Conservation (phyloP, 2,113 vertebrate species). For the Numida meleagris region DNA sequence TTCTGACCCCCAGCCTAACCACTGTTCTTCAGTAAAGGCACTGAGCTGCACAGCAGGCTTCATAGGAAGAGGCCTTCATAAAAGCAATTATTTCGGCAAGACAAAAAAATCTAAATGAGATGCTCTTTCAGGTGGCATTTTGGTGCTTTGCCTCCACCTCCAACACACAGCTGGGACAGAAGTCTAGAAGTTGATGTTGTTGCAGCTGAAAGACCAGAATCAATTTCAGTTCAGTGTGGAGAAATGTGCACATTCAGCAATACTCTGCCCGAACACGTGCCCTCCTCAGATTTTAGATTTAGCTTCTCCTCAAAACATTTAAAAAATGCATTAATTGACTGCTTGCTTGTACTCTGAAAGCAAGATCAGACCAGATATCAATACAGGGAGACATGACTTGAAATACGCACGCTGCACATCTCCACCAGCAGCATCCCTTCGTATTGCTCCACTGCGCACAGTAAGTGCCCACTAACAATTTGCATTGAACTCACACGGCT, state of each 20-base stretch:
- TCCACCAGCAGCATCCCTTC: not conserved
- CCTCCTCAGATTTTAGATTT: not conserved
- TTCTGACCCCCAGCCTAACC: not conserved
- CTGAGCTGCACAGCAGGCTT: not conserved
- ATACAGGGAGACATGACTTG: conserved; percentile 38
- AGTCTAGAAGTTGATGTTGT: not conserved
- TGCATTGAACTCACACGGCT: conserved; percentile 38
- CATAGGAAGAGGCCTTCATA: not conserved
- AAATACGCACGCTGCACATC: not conserved
- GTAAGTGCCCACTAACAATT: not conserved
- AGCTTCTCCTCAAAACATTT: conserved; percentile 38
- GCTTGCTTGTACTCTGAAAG: conserved; percentile 27
- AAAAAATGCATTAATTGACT: conserved; percentile 51
- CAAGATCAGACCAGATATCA: conserved; percentile 37
- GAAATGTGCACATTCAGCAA: conserved; percentile 4
- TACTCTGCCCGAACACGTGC: not conserved
- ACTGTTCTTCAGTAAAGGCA: not conserved
- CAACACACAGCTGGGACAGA: not conserved
- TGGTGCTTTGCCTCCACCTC: not conserved
- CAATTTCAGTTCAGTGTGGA: conserved; percentile 9
- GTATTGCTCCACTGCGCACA: conserved; percentile 41
- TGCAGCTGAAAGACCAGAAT: conserved; percentile 19
- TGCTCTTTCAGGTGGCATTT: not conserved
- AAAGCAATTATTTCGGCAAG: not conserved
- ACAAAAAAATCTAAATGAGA: not conserved